phyloP scores from a whole-genome alignment of 1,140 invertebrate species.

The Platyscapa corneri region DNA sequence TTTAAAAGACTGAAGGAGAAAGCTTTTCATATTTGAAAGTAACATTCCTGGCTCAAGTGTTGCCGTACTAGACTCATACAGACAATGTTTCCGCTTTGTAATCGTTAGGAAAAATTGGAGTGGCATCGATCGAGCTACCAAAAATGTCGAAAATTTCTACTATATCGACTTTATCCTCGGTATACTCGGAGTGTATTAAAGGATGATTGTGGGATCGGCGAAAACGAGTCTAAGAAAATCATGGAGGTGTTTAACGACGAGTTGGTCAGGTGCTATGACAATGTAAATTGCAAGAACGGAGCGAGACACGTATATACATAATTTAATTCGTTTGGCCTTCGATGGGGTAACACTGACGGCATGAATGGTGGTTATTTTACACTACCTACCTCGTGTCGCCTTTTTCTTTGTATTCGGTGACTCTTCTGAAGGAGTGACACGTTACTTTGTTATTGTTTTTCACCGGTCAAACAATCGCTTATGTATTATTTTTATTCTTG shows the following conservation, averaged over 20 bases:
- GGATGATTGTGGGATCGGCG: background rate
- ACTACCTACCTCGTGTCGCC: background rate
- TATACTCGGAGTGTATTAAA: background rate
- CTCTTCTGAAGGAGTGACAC: background rate
- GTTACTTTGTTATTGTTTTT: background rate
- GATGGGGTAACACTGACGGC: background rate
- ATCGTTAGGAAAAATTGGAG: no score
- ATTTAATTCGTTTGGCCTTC: constrained; percentile 34
- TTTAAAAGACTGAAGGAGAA: background rate
- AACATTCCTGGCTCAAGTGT: no score
- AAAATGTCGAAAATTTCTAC: background rate
- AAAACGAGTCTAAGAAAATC: background rate
- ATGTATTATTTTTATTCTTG: background rate
- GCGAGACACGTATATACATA: background rate
- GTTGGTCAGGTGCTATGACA: background rate
- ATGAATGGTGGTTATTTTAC: constrained; percentile 8
- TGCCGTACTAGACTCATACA: no score
- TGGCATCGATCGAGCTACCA: no score
- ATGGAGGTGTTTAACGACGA: background rate
- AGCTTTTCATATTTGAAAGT: no score
- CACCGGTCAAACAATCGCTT: background rate
- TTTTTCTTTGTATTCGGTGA: background rate
- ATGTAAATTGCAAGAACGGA: background rate
- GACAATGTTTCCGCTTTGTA: no score
- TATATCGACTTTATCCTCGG: background rate